Percentiles rank a stretch among this genome's conserved stretches.
phyloP scores from a whole-genome alignment of 1,140 invertebrate genomes.

The Tribolium castaneum region DNA sequence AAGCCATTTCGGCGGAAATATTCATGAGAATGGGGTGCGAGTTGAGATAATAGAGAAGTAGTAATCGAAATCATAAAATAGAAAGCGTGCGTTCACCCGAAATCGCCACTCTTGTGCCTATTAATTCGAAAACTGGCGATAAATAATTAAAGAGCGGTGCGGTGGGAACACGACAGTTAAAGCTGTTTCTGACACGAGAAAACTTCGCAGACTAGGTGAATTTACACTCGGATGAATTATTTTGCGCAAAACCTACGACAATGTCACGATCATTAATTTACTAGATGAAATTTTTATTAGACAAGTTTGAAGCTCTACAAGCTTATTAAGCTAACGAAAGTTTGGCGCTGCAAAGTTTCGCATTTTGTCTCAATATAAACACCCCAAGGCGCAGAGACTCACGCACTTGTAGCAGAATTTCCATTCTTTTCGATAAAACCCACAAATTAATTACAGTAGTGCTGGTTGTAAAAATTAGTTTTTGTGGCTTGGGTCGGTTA shows the following conservation, averaged over 20 bases:
- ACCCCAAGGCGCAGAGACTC: neutral
- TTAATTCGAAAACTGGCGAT: no score
- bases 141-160: no score
- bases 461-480: neutral
- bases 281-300: neutral
- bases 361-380: neutral
- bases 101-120: neutral
- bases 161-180: no score
- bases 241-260: neutral
- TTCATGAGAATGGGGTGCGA: slow-evolving; percentile 9
- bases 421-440: no score
- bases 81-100: neutral
- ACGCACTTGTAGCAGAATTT: no score
- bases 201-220: neutral
- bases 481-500: neutral
- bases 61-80: slow-evolving; percentile 10
- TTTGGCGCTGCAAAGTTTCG: neutral
- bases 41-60: slow-evolving; percentile 15
- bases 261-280: neutral
- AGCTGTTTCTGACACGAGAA: no score
- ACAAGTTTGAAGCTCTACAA: neutral
- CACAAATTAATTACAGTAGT: neutral
- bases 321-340: neutral
- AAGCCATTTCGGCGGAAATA: slow-evolving; percentile 8
- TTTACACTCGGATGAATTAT: neutral